Percentiles rank a stretch among this genome's conserved stretches.
Evolutionary conservation across 2,888 invertebrate genomes (phyloP).

Genomic region (Autographa pulchrina): DNA sequence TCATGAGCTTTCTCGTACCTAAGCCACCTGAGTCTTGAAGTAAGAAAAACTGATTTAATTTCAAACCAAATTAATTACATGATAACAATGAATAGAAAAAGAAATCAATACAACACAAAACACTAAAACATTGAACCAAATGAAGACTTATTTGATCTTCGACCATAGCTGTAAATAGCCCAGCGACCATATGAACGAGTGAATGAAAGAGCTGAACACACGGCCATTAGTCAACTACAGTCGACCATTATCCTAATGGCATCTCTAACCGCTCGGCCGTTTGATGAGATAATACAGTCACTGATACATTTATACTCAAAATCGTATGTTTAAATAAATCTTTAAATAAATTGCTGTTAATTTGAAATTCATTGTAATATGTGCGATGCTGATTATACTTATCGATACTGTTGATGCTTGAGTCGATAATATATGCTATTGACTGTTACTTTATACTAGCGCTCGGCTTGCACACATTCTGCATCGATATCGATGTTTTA

Average conservation of each 20-base stretch:
- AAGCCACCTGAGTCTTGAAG: too few species aligned
- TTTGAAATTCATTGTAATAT: slow-evolving; percentile 53
- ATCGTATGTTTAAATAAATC: slow-evolving; percentile 52
- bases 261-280: slow-evolving; percentile 77
- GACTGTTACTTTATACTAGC: slow-evolving; percentile 29
- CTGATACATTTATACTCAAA: slow-evolving; percentile 59
- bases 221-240: slow-evolving; percentile 81
- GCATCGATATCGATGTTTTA: too few species aligned
- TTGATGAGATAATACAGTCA: slow-evolving; percentile 66
- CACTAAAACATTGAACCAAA: slow-evolving; percentile 52
- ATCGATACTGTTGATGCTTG: slow-evolving; percentile 45
- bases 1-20: too few species aligned
- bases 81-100: slow-evolving; percentile 37
- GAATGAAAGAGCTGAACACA: slow-evolving; percentile 76
- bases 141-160: slow-evolving; percentile 62
- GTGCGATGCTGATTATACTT: slow-evolving; percentile 25
- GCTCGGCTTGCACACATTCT: slow-evolving; percentile 12
- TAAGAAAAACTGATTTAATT: too few species aligned
- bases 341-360: slow-evolving; percentile 41
- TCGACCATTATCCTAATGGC: slow-evolving; percentile 83
- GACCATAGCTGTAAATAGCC: slow-evolving; percentile 64
- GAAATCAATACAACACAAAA: slow-evolving; percentile 51
- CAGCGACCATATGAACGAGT: slow-evolving; percentile 68
- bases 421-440: slow-evolving; percentile 34
- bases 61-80: neutral